Conservation (phyloP, 2,113 vertebrate species). For the Corythornis cristatus region DNA sequence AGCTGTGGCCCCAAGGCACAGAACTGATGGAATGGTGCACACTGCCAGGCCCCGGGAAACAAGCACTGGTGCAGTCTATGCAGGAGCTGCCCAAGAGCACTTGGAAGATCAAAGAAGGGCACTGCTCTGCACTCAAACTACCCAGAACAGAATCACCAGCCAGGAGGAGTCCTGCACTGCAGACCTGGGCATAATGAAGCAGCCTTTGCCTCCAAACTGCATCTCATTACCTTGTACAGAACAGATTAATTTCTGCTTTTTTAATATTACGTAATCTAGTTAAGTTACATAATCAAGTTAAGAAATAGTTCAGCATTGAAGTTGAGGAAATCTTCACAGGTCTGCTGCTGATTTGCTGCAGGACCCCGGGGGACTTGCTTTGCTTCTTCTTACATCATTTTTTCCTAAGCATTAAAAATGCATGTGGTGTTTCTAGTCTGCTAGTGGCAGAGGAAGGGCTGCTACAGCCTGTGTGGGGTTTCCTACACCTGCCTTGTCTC, state of each 20-base stretch:
- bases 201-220: not conserved
- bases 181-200: not conserved
- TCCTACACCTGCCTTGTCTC: not conserved
- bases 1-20: not conserved
- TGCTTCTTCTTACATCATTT: not conserved
- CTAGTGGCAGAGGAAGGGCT: not conserved
- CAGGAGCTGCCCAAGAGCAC: not conserved
- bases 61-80: not conserved
- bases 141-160: not conserved
- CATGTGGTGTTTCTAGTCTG: not conserved
- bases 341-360: not conserved
- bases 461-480: not conserved
- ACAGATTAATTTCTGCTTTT: not conserved
- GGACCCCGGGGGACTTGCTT: not conserved
- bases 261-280: not conserved
- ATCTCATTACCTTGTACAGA: not conserved
- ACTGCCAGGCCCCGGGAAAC: not conserved
- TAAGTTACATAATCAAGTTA: not conserved
- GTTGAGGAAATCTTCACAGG: not conserved
- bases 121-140: not conserved
- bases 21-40: not conserved
- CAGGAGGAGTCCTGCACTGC: not conserved
- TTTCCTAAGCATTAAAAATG: not conserved
- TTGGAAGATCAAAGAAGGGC: not conserved
- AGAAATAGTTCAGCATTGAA: not conserved